These are phyloP conservation scores for Xylocopa sonorina DNA, from an alignment of 1,140 invertebrate genomes.

Conservation along the genomic window DNA sequence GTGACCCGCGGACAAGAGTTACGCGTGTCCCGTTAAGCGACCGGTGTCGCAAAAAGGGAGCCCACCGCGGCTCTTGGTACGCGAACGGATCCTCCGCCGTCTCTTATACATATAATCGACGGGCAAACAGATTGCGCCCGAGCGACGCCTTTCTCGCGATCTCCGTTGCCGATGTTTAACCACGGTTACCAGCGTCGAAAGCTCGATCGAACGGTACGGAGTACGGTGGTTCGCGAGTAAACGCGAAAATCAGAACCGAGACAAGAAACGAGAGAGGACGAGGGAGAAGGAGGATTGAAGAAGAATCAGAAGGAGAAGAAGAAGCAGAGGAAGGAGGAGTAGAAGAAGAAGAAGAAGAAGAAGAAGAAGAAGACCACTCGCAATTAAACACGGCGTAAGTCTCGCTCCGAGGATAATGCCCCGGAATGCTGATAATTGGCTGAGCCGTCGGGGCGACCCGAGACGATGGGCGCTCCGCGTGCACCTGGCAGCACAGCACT, in stretches of 20 bases:
- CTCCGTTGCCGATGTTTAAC: not conserved
- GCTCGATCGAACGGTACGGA: too few relatives aligned
- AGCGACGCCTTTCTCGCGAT: too few relatives aligned
- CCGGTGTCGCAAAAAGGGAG: constrained; percentile 17
- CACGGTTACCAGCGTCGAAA: not conserved
- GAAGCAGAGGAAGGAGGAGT: not conserved
- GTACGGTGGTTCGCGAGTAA: too few relatives aligned
- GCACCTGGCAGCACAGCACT: constrained; percentile 65
- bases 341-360: constrained; percentile 42
- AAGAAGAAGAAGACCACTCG: constrained; percentile 58
- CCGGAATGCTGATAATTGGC: constrained; percentile 80
- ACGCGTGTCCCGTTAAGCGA: constrained; percentile 40
- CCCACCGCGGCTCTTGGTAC: not conserved
- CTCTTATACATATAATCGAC: constrained; percentile 40
- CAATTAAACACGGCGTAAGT: constrained; percentile 73
- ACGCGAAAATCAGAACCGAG: not conserved
- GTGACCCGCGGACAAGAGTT: constrained; percentile 20
- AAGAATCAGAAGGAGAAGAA: constrained; percentile 49
- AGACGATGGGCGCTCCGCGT: constrained; percentile 61
- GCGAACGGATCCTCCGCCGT: constrained; percentile 19
- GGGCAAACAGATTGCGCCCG: constrained; percentile 37
- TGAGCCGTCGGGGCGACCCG: constrained; percentile 71
- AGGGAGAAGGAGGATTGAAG: constrained; percentile 40
- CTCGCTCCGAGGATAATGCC: constrained; percentile 73
- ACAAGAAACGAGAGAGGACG: too few relatives aligned